These are phyloP conservation scores for Drosophila triauraria DNA, from an alignment of 1,140 invertebrate genomes.

Conservation along the genomic window DNA sequence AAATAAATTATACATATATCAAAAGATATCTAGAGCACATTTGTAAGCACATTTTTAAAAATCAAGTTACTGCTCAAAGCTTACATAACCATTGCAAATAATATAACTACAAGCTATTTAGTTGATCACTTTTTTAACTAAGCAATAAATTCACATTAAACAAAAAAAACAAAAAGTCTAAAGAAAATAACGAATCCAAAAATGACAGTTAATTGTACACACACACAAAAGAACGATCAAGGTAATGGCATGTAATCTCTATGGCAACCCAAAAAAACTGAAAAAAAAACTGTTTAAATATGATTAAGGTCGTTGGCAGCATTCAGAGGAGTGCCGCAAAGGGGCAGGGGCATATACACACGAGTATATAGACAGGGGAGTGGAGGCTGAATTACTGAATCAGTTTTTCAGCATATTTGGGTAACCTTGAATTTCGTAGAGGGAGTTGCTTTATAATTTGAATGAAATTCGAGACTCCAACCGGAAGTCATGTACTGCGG, in stretches of 20 bases:
- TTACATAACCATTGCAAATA: constrained; percentile 5
- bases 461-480: constrained; percentile 28
- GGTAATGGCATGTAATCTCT: constrained; percentile 66
- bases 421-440: constrained; percentile 44
- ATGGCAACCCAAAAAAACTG: constrained; percentile 34
- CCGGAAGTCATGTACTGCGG: constrained; percentile 40
- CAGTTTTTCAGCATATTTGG: constrained; percentile 23
- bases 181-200: constrained; percentile 43
- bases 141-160: constrained; percentile 19
- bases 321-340: constrained; percentile 15
- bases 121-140: constrained; percentile 1
- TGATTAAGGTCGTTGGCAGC: constrained; percentile 66
- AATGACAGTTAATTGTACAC: constrained; percentile 72
- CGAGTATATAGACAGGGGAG: neutral
- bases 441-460: constrained; percentile 30
- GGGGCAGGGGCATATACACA: constrained; percentile 4
- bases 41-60: no score
- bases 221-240: constrained; percentile 66
- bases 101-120: constrained; percentile 9
- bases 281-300: constrained; percentile 62
- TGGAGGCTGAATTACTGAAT: constrained; percentile 42
- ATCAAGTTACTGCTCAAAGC: neutral
- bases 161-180: constrained; percentile 22
- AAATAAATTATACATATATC: neutral
- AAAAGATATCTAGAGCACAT: neutral